Evolutionary conservation across 2,888 invertebrate genomes (phyloP).

Genomic region (Drosophila dives): DNA sequence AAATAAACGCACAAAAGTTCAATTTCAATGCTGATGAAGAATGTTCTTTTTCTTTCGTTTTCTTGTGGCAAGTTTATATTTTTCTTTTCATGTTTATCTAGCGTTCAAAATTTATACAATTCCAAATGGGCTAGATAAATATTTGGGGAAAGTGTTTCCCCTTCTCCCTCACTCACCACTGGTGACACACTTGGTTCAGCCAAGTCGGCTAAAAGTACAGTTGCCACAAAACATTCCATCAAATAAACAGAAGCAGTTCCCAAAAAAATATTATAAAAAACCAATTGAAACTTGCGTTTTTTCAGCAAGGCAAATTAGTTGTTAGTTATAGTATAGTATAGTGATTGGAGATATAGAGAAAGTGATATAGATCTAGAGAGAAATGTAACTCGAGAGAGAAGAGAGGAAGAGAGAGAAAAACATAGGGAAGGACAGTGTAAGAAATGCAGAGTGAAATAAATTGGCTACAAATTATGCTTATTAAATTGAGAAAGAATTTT

Average conservation of each 20-base stretch:
- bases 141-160: conserved; percentile 37
- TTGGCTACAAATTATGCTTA: too few relatives aligned
- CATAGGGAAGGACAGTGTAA: too few relatives aligned
- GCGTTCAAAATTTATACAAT: conserved; percentile 67
- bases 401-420: too few relatives aligned
- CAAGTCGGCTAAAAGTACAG: conserved; percentile 18
- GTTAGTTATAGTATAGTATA: too few relatives aligned
- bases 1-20: conserved; percentile 45
- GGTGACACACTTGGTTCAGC: neutral
- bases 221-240: conserved; percentile 14
- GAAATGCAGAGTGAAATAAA: too few relatives aligned
- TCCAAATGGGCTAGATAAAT: conserved; percentile 70
- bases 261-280: neutral
- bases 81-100: conserved; percentile 70
- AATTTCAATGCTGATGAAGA: conserved; percentile 74
- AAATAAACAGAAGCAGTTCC: neutral
- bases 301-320: conserved; percentile 10
- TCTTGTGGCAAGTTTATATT: conserved; percentile 47
- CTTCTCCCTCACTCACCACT: neutral
- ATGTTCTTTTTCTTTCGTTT: conserved; percentile 7
- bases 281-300: too few relatives aligned
- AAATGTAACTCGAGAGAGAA: too few relatives aligned
- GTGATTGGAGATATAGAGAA: too few relatives aligned
- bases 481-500: too few relatives aligned
- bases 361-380: too few relatives aligned